phyloP scores from a whole-genome alignment of 2,797 vertebrate genomes.

The Rhinophrynus dorsalis region DNA sequence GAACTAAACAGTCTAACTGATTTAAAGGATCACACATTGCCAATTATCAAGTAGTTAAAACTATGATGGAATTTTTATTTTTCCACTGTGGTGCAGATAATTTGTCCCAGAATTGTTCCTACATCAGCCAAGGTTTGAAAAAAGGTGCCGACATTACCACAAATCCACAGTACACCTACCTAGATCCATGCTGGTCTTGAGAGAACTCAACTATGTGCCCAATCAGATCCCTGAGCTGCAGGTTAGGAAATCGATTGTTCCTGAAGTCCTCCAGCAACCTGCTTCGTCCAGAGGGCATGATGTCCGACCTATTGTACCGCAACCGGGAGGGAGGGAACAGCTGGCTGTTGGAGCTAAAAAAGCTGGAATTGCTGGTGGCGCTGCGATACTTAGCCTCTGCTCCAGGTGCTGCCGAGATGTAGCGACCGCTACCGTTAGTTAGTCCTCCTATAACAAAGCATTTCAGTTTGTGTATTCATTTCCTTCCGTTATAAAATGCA shows the following conservation, averaged over 20 bases:
- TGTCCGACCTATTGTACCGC: slow-evolving; percentile 92
- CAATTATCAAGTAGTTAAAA: too few species aligned
- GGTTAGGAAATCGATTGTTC: slow-evolving; percentile 97
- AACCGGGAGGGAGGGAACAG: slow-evolving; percentile 93
- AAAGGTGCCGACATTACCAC: too few species aligned
- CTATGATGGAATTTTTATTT: too few species aligned
- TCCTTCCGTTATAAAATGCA: too few species aligned
- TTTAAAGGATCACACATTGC: too few species aligned
- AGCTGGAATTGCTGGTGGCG: slow-evolving; percentile 85
- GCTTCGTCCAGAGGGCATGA: slow-evolving; percentile 95
- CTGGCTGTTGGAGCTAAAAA: slow-evolving; percentile 96
- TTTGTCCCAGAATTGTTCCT: too few species aligned
- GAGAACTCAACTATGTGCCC: slow-evolving; percentile 98
- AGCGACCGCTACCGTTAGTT: slow-evolving; percentile 95
- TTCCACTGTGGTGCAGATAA: too few species aligned
- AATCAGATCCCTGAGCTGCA: slow-evolving; percentile 91
- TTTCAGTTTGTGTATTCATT: too few species aligned
- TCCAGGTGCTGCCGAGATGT: slow-evolving; percentile 94
- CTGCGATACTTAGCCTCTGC: slow-evolving; percentile 95
- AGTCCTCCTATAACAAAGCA: slow-evolving; percentile 85
- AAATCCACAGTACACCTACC: slow-evolving; percentile 79
- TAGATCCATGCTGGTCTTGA: slow-evolving; percentile 95
- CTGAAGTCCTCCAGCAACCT: slow-evolving; percentile 93
- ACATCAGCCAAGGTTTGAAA: too few species aligned
- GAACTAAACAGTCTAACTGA: too few species aligned